Conservation (phyloP, 92 coral and sea anemone species). For the Umimayanthus kanabou region DNA sequence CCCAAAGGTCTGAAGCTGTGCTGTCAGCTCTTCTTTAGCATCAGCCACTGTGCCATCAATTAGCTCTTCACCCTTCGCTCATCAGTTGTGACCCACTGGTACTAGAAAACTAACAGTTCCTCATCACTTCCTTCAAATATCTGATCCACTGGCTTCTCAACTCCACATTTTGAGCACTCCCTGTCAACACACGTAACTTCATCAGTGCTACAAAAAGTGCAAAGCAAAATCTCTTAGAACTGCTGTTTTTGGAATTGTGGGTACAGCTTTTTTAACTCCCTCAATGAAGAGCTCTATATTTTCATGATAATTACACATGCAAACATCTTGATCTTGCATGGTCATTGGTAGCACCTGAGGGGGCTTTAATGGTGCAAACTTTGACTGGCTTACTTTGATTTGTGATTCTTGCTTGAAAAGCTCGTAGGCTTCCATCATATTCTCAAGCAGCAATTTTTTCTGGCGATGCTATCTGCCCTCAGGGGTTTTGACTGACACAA, state of each 20-base stretch:
- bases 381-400: constrained; percentile 47
- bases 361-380: constrained; percentile 52
- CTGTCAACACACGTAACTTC: constrained; percentile 48
- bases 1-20: constrained; percentile 61
- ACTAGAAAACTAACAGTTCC: neutral
- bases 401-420: constrained; percentile 47
- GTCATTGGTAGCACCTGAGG: constrained; percentile 45
- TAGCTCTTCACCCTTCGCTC: neutral
- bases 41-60: neutral
- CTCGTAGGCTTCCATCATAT: constrained; percentile 20
- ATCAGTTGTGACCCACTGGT: neutral
- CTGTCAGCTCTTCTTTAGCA: constrained; percentile 37
- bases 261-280: constrained; percentile 31
- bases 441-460: too few relatives aligned
- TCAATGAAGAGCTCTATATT: constrained; percentile 47
- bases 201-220: constrained; percentile 50
- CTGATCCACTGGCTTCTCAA: constrained; percentile 15
- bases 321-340: constrained; percentile 43
- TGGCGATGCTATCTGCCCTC: too few relatives aligned
- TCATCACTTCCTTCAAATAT: constrained; percentile 31
- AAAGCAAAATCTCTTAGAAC: constrained; percentile 41
- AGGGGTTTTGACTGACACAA: too few relatives aligned
- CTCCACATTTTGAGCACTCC: constrained; percentile 47
- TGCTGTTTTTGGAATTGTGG: constrained; percentile 34
- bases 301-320: constrained; percentile 55